Evolutionary conservation across 2,797 vertebrate species (phyloP), one percentile per base, ranked within the genome.

Genomic region (Diglossa cyanea): DNA sequence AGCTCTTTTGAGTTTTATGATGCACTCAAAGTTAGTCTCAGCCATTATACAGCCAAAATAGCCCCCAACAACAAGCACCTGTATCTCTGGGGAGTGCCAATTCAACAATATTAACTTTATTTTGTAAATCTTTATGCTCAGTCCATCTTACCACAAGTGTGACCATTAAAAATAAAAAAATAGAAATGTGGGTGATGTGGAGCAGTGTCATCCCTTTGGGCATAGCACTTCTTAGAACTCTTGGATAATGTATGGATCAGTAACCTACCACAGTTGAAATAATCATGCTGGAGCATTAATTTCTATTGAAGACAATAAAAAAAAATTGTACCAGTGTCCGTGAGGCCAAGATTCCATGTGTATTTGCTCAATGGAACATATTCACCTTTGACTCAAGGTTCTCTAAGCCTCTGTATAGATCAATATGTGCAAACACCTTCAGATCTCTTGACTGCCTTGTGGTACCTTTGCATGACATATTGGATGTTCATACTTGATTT

Each of bases 41-140:
- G 42, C 16, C 33, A 39, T 12, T 20, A 33, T 10, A 18, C 19
- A 63, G 12, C 9, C 31, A 80, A 80, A 83, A 62, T 9, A 73
- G 3, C 4, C 18, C 54, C 12, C 17, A 60, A 3, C 0, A 2
- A 25, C 19, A 4, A 1, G 3, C 1, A 39, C 6, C 18, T 26
- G 3, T 48, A 31, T 28, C 8, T 30, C 17, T 54, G 14, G 7
- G 18, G 13, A 61, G 6, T 35, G 13, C 14, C 14, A 87, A 54
- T 6, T 55, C 35, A 75, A 71, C 3, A 28, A 35, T 21, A 57
- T 40, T 9, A 35, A 44, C 7, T 58, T 74, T 17, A 23, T 58
- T 82, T 79, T 57, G 7, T 17, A 60, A 67, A 80, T n/a, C 4
- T 26, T 70, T 44, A 26, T n/a, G 18, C 24, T 71, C 37, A 60